Percentiles rank a stretch among this genome's conserved stretches.
Evolutionary conservation across 2,888 invertebrate genomes (phyloP).

Genomic region (Abscondita cerata): DNA sequence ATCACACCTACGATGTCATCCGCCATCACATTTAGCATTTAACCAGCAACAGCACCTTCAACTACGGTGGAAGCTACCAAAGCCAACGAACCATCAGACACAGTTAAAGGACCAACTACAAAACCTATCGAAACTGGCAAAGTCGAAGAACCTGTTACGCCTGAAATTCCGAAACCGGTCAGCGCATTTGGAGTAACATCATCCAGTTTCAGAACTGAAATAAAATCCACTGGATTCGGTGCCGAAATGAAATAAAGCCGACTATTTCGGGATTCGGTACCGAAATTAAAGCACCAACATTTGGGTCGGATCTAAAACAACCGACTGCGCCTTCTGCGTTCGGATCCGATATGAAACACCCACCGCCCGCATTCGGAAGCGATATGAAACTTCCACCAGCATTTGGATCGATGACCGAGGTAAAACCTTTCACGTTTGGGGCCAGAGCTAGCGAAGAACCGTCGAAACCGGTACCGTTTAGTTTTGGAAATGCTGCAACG

Average conservation of each 20-base stretch:
- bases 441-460: conserved; percentile 9
- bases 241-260: neutral
- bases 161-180: too few relatives aligned
- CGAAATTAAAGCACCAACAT: neutral
- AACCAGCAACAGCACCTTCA: neutral
- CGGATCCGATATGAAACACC: conserved; percentile 18
- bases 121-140: neutral
- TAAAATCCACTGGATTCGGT: conserved; percentile 4
- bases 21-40: too few relatives aligned
- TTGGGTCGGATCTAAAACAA: conserved; percentile 8
- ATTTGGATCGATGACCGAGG: conserved; percentile 36
- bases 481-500: neutral
- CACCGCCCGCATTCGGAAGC: too few relatives aligned
- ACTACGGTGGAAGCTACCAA: neutral
- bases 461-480: neutral
- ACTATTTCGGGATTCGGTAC: conserved; percentile 7
- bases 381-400: too few relatives aligned
- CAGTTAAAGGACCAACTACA: neutral
- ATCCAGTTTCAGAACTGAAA: conserved; percentile 6
- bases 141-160: conserved; percentile 6
- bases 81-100: neutral
- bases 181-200: neutral
- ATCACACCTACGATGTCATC: conserved; percentile 16
- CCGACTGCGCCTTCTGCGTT: conserved; percentile 30
- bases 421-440: conserved; percentile 37